phyloP scores from a whole-genome alignment of 2,113 vertebrate genomes.

The Brachionichthys hirsutus region DNA sequence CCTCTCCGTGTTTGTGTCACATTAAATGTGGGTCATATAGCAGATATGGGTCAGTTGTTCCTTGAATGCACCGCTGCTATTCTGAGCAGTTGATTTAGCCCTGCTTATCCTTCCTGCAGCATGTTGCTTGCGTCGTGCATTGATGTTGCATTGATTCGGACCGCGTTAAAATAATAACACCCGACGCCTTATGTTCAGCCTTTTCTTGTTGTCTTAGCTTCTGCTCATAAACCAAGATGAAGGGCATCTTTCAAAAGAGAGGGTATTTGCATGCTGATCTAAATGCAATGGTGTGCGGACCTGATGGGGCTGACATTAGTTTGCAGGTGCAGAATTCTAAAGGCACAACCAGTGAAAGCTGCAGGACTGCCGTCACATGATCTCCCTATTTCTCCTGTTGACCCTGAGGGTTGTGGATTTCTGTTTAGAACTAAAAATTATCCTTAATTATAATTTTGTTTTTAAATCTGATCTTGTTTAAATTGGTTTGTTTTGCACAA shows the following conservation, averaged over 20 bases:
- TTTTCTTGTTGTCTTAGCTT: conserved; percentile 6
- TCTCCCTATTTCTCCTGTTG: no score
- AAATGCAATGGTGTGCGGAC: conserved; percentile 12
- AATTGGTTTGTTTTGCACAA: not conserved
- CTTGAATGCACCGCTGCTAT: conserved; percentile 57
- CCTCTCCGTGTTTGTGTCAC: conserved; percentile 37
- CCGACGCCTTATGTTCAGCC: conserved; percentile 2
- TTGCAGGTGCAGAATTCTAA: conserved; percentile 42
- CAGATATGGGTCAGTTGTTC: conserved; percentile 71
- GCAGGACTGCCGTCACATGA: not conserved
- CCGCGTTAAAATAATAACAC: conserved; percentile 39
- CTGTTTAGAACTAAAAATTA: no score
- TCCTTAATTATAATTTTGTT: not conserved
- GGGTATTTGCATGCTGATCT: conserved; percentile 47
- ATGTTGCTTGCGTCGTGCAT: conserved; percentile 26
- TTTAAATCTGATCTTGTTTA: not conserved
- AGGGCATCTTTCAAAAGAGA: conserved; percentile 1
- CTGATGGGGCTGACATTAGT: conserved; percentile 11
- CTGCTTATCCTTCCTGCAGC: conserved; percentile 33
- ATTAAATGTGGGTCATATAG: conserved; percentile 67
- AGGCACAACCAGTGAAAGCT: not conserved
- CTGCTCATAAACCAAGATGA: conserved; percentile 1
- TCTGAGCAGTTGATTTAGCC: conserved; percentile 49
- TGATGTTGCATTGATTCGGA: conserved; percentile 6
- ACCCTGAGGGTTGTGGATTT: no score